Evolutionary conservation across 2,113 vertebrate genomes (phyloP), one percentile per base, ranked within the genome.

Genomic region (Ctenomys sociabilis): DNA sequence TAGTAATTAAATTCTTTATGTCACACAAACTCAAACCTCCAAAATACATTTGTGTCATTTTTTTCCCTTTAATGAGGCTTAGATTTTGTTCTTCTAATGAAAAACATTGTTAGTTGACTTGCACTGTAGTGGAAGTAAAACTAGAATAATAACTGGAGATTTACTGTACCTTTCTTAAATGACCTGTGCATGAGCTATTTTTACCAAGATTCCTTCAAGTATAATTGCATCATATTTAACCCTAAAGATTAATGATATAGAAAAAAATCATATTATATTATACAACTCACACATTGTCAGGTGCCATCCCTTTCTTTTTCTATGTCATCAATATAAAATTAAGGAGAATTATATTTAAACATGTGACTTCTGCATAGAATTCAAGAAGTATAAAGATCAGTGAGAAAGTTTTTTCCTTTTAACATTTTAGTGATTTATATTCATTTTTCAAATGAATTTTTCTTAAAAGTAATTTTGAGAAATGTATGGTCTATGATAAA

Each of bases 71-170:
- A 22, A 10, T 61, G 32, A 91, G 2, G 61, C 5, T 85, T 40
- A 78, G 3, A 17, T 77, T 43, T 12, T 32, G 7, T 66, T 91
- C 75, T 37, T 45, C 52, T 49, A 81, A 26, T 70, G 61, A 19
- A 92, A 91, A 95, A 43, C 24, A 77, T 57, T 91, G 30, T 90
- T 80, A 92, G 40, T 54, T 68, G 7, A 84, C 14, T 64, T 92
- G 37, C 7, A 78, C 54, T 72, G 19, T 89, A 68, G 86, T 0
- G 81, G 35, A 52, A 14, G 17, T 30, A 88, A 80, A 88, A n/a
- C 2, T 45, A 37, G 13, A 4, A 1, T 45, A 82, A 66, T 73
- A 83, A 78, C 30, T 37, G 3, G 21, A 64, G 37, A 90, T 1
- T 35, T 64, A n/a, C 0, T 57, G 3, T 21, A 63, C 70, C 14